Base-by-base conservation (phyloP, 1,140 invertebrate species). In the Stegodyphus dumicola region DNA sequence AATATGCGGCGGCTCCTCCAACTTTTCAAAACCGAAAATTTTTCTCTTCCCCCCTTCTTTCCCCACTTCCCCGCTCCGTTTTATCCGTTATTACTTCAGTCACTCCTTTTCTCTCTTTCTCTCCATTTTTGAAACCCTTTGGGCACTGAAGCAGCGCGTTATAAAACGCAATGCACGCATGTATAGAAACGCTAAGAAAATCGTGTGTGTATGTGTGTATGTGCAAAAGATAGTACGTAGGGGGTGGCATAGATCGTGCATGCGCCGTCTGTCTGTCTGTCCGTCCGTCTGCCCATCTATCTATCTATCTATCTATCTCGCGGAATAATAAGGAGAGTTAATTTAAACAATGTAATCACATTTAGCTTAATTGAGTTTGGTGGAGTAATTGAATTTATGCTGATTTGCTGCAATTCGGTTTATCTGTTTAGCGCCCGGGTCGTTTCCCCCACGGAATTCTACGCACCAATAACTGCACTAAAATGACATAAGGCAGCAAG, bases 261-360 rank as follows among this genome's bases (percentile, higher is more conserved):
- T 13, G 6, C 13, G 33, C 73, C 52, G 53, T 75, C 73, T 75
- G 52, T 56, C 53, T 75, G 13, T 67, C 64, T n/a, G 9, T 78
- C 77, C 52, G 64, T 71, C 66, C 56, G 67, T 73, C 78, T 49
- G 52, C 73, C 48, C 6, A 51, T 71, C 70, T 51, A 71, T 71
- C 53, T 53, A 85, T 85, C 81, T 77, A 84, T 84, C 81, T 66
- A 85, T 85, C 81, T 85, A 85, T 85, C 76, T 86, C 65, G 17
- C 51, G 52, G 84, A 86, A 86, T 86, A 86, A 86, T 86, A 86
- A 86, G 84, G 84, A 78, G 84, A 86, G 84, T 86, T 86, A 86
- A 86, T 86, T 86, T 86, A 86, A 86, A 86, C 84, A 86, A 86
- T 86, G 84, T 86, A 86, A 86, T 86, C 84, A 86, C 84, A 86